Evolutionary conservation across 2,797 vertebrate species (phyloP).

Genomic region (Platyrinchus mystaceus): DNA sequence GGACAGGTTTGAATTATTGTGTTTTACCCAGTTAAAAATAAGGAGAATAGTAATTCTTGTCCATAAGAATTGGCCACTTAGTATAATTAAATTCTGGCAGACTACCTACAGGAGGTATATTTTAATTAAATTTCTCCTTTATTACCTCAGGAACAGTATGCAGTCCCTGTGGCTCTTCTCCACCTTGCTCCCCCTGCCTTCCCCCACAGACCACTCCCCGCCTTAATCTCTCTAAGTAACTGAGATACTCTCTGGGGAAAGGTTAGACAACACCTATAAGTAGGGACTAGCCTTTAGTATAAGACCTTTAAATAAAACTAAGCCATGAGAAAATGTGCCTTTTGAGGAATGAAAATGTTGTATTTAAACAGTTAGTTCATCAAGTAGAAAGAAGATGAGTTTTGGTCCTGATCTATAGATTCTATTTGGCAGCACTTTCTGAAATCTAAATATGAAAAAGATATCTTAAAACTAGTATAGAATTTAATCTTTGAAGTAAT

Average conservation of each 20-base stretch:
- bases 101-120: not conserved
- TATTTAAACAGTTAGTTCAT: not conserved
- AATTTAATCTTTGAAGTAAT: not conserved
- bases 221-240: not conserved
- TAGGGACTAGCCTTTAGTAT: not conserved
- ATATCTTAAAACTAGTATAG: not conserved
- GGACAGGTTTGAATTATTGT: not conserved
- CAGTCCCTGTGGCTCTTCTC: not conserved
- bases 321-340: not conserved
- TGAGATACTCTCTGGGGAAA: not conserved
- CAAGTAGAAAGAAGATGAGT: not conserved
- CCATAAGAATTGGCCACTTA: not conserved
- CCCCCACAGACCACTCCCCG: no score
- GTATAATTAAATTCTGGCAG: conserved; percentile 9
- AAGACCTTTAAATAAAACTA: not conserved
- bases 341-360: not conserved
- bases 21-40: not conserved
- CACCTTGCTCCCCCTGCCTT: accelerated
- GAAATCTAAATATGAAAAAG: not conserved
- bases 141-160: not conserved
- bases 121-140: conserved; percentile 46
- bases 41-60: not conserved
- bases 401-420: not conserved
- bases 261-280: not conserved
- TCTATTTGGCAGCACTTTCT: not conserved